These are phyloP conservation scores for Mercenaria mercenaria DNA, from an alignment of 1,140 invertebrate species.

Conservation along the genomic window DNA sequence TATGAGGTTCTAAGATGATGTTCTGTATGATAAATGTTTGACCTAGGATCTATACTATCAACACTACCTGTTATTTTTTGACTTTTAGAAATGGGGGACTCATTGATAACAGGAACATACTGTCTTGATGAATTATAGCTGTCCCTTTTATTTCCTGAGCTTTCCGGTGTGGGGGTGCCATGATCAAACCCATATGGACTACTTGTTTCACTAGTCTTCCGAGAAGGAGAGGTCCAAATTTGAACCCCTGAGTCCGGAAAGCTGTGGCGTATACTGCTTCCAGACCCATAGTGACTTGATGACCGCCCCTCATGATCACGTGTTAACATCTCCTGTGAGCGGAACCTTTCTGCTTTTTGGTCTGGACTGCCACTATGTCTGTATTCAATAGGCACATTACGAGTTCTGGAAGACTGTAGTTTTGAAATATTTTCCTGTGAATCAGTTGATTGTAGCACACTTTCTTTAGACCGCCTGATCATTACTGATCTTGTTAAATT, in stretches of 20 bases:
- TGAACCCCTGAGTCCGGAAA: conserved; percentile 71
- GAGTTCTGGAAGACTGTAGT: conserved; percentile 57
- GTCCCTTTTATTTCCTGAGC: conserved; percentile 2
- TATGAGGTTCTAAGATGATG: conserved; percentile 68
- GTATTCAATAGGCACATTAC: conserved; percentile 73
- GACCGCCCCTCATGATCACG: not conserved
- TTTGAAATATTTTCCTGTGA: conserved; percentile 75
- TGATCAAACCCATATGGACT: conserved; percentile 56
- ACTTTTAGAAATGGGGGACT: conserved; percentile 43
- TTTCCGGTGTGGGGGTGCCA: conserved; percentile 49
- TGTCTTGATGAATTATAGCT: conserved; percentile 64
- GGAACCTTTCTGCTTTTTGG: conserved; percentile 55
- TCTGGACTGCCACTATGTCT: conserved; percentile 60
- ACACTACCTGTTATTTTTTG: conserved; percentile 76
- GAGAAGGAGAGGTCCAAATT: conserved; percentile 45
- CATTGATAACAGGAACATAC: conserved; percentile 76
- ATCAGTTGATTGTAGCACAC: conserved; percentile 73
- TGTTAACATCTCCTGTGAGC: conserved; percentile 64
- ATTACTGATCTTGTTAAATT: conserved; percentile 52
- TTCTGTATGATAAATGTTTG: conserved; percentile 65
- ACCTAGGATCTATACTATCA: conserved; percentile 74
- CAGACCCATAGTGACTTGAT: not conserved
- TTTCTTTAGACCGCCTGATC: conserved; percentile 64
- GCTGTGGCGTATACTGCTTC: conserved; percentile 66
- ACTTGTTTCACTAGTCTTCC: conserved; percentile 41